phyloP scores from a whole-genome alignment of 2,797 vertebrate species.

The Adelosebastes latens region DNA sequence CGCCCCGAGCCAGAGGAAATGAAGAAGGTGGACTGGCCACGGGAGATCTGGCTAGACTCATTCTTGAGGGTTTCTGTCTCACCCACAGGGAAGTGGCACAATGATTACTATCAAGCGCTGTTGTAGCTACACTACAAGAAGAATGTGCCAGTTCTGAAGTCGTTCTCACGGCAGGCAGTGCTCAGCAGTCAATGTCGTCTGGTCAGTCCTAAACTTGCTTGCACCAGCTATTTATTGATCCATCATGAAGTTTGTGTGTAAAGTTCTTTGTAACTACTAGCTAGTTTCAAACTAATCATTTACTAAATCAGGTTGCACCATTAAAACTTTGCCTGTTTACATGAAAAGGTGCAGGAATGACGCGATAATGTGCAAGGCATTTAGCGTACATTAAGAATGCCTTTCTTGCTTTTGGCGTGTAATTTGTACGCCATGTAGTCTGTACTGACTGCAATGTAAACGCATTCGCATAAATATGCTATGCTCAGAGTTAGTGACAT shows the following conservation, averaged over 20 bases:
- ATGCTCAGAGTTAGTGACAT: too few species aligned
- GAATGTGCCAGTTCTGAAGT: slow-evolving; percentile 27
- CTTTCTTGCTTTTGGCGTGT: too few species aligned
- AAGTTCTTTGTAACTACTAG: background rate
- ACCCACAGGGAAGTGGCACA: slow-evolving; percentile 40
- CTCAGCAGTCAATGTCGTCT: background rate
- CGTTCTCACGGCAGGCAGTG: background rate
- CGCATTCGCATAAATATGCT: too few species aligned
- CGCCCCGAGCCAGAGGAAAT: slow-evolving; percentile 54
- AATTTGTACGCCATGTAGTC: too few species aligned
- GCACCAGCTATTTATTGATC: background rate
- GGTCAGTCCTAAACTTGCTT: background rate
- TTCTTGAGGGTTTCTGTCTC: slow-evolving; percentile 41
- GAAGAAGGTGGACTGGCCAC: slow-evolving; percentile 22
- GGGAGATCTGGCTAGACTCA: slow-evolving; percentile 34
- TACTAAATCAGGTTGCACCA: background rate
- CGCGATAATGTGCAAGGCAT: too few species aligned
- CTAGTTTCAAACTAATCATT: background rate
- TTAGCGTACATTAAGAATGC: too few species aligned
- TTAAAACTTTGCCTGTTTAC: background rate
- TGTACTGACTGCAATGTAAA: too few species aligned
- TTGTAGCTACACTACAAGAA: slow-evolving; percentile 7
- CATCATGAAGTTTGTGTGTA: background rate
- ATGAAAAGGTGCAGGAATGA: too few species aligned
- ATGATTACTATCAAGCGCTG: slow-evolving; percentile 43